Conservation (phyloP, 2,888 invertebrate genomes). For the Exephanes ischioxanthus region DNA sequence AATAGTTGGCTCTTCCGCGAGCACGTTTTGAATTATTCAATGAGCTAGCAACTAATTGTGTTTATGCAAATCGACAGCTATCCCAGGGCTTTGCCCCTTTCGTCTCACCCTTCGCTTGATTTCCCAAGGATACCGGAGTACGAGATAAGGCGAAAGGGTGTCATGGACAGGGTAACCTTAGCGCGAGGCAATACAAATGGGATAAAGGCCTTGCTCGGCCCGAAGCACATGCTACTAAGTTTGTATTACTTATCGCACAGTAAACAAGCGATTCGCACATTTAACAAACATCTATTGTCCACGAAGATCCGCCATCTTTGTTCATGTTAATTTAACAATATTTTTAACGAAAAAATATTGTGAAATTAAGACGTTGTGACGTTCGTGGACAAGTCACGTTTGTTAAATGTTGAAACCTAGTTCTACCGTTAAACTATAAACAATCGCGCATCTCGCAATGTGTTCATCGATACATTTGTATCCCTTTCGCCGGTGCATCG, state of each 20-base stretch:
- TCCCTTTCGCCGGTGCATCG: not conserved
- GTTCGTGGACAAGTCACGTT: not conserved
- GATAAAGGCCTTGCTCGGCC: slow-evolving; percentile 43
- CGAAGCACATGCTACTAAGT: slow-evolving; percentile 48
- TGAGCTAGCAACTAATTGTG: slow-evolving; percentile 81
- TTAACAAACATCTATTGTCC: not conserved
- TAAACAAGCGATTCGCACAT: not conserved
- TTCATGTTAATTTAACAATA: not conserved
- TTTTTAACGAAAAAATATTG: not conserved
- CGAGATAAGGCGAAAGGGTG: slow-evolving; percentile 74
- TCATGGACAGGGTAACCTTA: slow-evolving; percentile 30
- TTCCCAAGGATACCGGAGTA: slow-evolving; percentile 79
- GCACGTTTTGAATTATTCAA: slow-evolving; percentile 83
- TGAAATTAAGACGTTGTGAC: not conserved
- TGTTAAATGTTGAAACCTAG: not conserved
- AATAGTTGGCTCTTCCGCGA: slow-evolving; percentile 62
- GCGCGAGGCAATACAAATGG: slow-evolving; percentile 44
- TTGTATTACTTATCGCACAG: slow-evolving; percentile 37
- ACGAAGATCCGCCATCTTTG: not conserved
- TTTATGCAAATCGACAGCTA: slow-evolving; percentile 81
- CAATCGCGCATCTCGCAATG: not conserved
- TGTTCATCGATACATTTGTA: not conserved
- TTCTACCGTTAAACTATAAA: not conserved
- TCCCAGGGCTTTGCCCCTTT: slow-evolving; percentile 50
- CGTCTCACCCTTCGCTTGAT: slow-evolving; percentile 74